Percentiles rank a stretch among this genome's conserved stretches.
Conservation (phyloP, 1,140 invertebrate genomes). For the Brachionus plicatilis region DNA sequence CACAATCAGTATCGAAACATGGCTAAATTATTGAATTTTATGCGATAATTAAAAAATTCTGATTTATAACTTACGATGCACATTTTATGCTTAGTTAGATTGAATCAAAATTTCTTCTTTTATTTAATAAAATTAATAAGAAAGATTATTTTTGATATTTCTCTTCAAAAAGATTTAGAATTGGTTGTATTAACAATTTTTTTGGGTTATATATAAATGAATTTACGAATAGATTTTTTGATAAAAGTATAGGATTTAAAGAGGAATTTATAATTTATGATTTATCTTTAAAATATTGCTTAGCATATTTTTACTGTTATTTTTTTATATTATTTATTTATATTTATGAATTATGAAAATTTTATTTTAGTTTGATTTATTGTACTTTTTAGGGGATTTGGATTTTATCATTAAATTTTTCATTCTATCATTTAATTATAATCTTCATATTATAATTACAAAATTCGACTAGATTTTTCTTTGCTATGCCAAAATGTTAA, state of each 20-base stretch:
- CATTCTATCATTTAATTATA: neutral
- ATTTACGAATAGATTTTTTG: neutral
- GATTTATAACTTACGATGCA: neutral
- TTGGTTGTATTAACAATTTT: neutral
- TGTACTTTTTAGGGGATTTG: neutral
- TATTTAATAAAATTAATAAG: neutral
- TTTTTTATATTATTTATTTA: neutral
- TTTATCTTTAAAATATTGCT: neutral
- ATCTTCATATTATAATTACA: neutral
- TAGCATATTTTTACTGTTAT: neutral
- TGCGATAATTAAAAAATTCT: neutral
- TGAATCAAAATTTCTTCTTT: neutral
- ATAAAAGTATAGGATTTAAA: neutral
- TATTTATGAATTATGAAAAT: neutral
- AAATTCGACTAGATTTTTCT: neutral
- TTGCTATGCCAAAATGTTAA: neutral
- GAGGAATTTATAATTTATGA: neutral
- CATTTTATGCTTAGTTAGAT: neutral
- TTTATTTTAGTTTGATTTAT: neutral
- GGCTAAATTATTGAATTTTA: neutral
- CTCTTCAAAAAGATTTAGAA: neutral
- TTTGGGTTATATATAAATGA: neutral
- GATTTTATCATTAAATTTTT: neutral
- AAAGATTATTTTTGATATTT: neutral
- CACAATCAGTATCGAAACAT: conserved; percentile 27